Evolutionary conservation across 2,113 vertebrate genomes (phyloP), one percentile per base, ranked within the genome.

Genomic region (Prietella phreatophila): DNA sequence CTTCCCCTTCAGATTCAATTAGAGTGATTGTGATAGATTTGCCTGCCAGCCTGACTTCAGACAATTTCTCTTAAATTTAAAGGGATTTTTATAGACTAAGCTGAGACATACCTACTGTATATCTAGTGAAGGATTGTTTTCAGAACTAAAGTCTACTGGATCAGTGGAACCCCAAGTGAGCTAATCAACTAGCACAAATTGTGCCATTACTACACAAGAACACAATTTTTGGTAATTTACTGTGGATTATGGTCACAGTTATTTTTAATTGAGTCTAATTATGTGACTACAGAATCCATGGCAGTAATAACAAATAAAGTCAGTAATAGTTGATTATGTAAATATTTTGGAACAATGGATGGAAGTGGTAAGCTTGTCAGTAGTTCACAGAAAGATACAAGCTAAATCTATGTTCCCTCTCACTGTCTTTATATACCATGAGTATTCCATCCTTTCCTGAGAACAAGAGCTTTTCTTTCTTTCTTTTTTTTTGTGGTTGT

Each of bases 341-440:
- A 80, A 86, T 80, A 53, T 27, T 80, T 82, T 71, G 25, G 84
- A 82, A 79, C 15, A 53, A 65, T 81, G 69, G 79, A 81, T 84
- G 80, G 22, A 84, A 75, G 80, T 61, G 17, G 30, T 73, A 80
- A 61, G 30, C 42, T 58, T 56, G 75, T 47, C 36, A 65, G 42
- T 56, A 69, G 36, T 75, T 73, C 79, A 56, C 39, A 22, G 39
- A 75, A 76, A 89, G 73, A 80, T 10, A 80, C 80, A 30, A 39
- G 20, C 61, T 56, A 53, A 47, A 53, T 86, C 42, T 79, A 11
- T 33, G 53, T 47, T 79, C 27, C 85, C n/a, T 81, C 63, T 15
- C 3, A 42, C 36, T 75, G 27, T 84, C 27, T 81, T 61, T 90
- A 55, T 81, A 71, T 65, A 86, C 85, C 76, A 85, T 88, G 60